Conservation (phyloP, 2,113 vertebrate species). For the Micronycteris hirsuta region DNA sequence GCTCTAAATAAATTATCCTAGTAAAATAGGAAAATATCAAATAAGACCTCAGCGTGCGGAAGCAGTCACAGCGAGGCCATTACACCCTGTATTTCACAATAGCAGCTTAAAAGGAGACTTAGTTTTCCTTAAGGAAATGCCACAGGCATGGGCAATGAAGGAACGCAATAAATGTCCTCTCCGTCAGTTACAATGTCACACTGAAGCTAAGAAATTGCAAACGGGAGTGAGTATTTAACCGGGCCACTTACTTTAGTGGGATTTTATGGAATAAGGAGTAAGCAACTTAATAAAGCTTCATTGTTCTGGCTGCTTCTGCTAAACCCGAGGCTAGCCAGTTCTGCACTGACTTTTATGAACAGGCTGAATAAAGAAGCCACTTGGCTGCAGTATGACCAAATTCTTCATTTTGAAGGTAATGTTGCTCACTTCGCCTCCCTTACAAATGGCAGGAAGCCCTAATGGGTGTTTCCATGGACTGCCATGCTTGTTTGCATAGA, state of each 20-base stretch:
- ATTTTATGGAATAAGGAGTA: background rate
- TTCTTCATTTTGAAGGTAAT: background rate
- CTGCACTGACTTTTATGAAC: background rate
- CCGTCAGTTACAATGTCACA: background rate
- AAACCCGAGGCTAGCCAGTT: background rate
- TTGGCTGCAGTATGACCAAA: background rate
- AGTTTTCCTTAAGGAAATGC: background rate
- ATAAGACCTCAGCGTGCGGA: background rate
- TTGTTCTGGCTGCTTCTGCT: background rate
- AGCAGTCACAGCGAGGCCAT: background rate
- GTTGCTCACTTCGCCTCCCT: background rate
- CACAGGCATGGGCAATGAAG: background rate
- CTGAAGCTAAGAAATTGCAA: background rate
- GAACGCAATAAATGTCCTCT: background rate
- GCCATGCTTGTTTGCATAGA: background rate
- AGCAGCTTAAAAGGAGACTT: background rate
- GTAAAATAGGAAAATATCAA: background rate
- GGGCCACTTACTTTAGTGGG: background rate
- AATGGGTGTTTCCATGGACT: background rate
- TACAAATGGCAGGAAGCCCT: too few relatives aligned
- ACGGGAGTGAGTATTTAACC: background rate
- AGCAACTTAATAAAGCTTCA: background rate
- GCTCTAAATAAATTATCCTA: background rate
- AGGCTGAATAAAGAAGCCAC: background rate
- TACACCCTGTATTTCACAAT: background rate